A percentile compares a stretch with the other conserved stretches of the same genome.
phyloP scores from a whole-genome alignment of 2,113 vertebrate genomes.

The Neodontobutis hainanensis region DNA sequence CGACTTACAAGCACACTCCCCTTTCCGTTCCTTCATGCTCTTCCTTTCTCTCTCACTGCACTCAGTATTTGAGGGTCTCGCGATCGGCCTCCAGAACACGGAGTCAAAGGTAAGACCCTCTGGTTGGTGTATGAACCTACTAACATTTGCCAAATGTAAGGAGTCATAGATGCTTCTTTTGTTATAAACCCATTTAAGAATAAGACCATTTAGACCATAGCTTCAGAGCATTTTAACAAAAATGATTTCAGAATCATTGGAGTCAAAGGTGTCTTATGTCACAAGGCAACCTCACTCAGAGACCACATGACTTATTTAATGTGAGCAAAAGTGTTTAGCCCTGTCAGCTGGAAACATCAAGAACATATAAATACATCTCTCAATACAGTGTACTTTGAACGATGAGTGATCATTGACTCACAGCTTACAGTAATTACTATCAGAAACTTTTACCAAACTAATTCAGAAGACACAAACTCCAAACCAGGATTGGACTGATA shows the following conservation, averaged over 20 bases:
- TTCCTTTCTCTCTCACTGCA: constrained; percentile 89
- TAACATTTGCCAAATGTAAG: too few species aligned
- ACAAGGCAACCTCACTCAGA: constrained; percentile 7
- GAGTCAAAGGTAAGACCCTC: constrained; percentile 71
- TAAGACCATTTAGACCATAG: constrained; percentile 8
- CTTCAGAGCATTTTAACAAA: constrained; percentile 12
- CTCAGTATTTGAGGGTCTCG: constrained; percentile 88
- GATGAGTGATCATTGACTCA: too few species aligned
- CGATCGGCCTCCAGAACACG: constrained; percentile 86
- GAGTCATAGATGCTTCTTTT: too few species aligned
- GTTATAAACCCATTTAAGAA: too few species aligned
- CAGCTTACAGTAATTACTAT: too few species aligned
- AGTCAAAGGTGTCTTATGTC: constrained; percentile 14
- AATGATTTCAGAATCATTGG: constrained; percentile 8
- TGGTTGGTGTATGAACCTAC: background rate
- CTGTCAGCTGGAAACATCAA: background rate
- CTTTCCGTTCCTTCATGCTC: constrained; percentile 86
- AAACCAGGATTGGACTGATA: too few species aligned
- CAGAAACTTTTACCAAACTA: too few species aligned
- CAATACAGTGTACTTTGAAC: too few species aligned
- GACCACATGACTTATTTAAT: background rate
- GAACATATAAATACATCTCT: too few species aligned
- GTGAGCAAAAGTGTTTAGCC: background rate
- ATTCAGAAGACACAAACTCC: too few species aligned
- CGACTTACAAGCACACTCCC: constrained; percentile 79